Conservation (phyloP, 2,888 invertebrate species). For the Antheraea yamamai region DNA sequence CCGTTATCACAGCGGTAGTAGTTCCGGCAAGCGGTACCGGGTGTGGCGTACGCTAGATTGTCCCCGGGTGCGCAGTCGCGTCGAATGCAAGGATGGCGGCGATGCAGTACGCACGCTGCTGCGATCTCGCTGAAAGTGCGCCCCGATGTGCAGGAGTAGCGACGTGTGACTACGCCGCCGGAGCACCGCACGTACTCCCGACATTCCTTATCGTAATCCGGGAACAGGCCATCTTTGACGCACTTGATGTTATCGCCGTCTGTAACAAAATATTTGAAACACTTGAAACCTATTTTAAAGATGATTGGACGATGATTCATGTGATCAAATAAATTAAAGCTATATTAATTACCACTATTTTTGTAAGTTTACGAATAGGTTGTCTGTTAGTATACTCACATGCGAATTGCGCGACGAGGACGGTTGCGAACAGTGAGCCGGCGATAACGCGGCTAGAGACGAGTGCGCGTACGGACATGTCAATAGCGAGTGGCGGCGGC, state of each 20-base stretch:
- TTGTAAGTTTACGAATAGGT: neutral
- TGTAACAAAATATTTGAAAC: constrained; percentile 39
- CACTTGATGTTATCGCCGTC: constrained; percentile 57
- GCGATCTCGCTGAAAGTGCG: constrained; percentile 70
- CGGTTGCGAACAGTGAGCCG: constrained; percentile 32
- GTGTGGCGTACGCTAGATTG: constrained; percentile 74
- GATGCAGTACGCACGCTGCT: constrained; percentile 66
- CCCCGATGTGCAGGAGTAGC: constrained; percentile 65
- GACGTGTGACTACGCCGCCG: constrained; percentile 51
- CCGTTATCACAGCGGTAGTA: constrained; percentile 82
- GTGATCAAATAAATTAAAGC: neutral
- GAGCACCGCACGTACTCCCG: constrained; percentile 72
- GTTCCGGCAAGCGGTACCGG: constrained; percentile 80
- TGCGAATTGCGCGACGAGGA: constrained; percentile 41
- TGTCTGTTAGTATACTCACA: constrained; percentile 52
- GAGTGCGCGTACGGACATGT: constrained; percentile 72
- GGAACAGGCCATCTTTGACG: constrained; percentile 66
- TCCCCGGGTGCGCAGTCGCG: constrained; percentile 65
- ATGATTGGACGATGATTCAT: neutral
- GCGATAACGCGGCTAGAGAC: constrained; percentile 35
- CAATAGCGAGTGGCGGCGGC: constrained; percentile 63
- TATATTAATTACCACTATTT: neutral
- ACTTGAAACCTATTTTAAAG: neutral
- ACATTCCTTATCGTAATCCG: constrained; percentile 72
- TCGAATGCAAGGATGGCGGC: constrained; percentile 63